These are phyloP conservation scores for Pholis gunnellus DNA, from an alignment of 2,113 vertebrate species.

Conservation along the genomic window DNA sequence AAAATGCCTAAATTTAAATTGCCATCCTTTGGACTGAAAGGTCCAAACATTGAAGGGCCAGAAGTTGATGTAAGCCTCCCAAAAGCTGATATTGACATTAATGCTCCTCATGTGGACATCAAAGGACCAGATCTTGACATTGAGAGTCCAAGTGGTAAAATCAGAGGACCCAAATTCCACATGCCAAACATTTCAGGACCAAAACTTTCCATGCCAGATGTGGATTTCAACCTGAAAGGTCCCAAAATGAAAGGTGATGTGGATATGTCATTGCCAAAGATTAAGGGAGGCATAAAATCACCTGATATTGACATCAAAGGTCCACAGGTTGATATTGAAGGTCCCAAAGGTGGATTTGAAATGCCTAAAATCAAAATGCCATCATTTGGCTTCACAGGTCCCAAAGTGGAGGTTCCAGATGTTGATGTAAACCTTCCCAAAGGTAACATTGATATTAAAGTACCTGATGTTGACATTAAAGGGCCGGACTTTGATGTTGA, in stretches of 20 bases:
- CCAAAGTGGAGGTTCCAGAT: neutral
- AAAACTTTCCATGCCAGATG: no score
- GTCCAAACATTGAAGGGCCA: constrained; percentile 20
- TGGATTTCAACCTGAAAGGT: no score
- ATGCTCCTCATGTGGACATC: neutral
- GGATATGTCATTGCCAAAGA: neutral
- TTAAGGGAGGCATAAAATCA: neutral
- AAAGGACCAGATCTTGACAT: neutral
- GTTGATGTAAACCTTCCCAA: constrained; percentile 42
- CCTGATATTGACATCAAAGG: neutral
- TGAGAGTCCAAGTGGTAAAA: no score
- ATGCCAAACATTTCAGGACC: no score
- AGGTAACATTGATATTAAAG: constrained; percentile 6
- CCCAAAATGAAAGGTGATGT: neutral
- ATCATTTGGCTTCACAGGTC: neutral
- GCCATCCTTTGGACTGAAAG: constrained; percentile 74
- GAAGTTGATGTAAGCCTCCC: neutral
- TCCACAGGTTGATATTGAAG: neutral
- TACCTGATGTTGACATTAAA: neutral
- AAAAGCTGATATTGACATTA: neutral
- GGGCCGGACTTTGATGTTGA: no score
- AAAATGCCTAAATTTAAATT: constrained; percentile 71
- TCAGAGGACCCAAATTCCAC: no score
- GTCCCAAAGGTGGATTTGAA: neutral
- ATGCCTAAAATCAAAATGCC: constrained; percentile 26